Percentiles rank a stretch among this genome's conserved stretches.
Evolutionary conservation across 2,113 vertebrate genomes (phyloP).

Genomic region (Capreolus pygargus): DNA sequence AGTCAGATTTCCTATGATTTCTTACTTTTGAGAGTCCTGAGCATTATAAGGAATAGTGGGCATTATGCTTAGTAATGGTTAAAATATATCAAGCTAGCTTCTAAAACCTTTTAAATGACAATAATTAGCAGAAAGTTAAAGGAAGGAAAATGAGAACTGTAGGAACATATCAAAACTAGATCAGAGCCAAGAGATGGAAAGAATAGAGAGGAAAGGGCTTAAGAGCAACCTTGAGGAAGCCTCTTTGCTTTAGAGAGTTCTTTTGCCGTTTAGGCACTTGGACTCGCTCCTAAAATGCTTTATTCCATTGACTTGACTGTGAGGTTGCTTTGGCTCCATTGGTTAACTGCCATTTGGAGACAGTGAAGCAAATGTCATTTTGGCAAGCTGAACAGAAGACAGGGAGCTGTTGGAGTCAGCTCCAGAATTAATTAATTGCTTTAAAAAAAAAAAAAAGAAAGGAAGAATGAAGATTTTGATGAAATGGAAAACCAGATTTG

Average conservation of each 20-base stretch:
- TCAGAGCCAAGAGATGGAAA: background rate
- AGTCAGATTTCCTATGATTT: constrained; percentile 9
- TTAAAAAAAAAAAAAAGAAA: background rate
- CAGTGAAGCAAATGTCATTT: constrained; percentile 39
- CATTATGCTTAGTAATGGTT: constrained; percentile 12
- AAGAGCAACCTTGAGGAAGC: background rate
- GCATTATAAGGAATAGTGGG: background rate
- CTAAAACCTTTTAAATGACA: constrained; percentile 4
- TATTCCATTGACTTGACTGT: constrained; percentile 17
- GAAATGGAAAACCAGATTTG: constrained; percentile 35
- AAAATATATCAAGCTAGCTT: constrained; percentile 19
- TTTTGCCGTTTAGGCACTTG: constrained; percentile 24
- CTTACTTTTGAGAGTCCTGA: background rate
- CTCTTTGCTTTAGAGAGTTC: background rate
- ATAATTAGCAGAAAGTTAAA: constrained; percentile 39
- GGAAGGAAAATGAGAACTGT: background rate
- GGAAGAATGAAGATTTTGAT: background rate
- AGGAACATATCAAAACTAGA: background rate
- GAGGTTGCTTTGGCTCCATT: constrained; percentile 36
- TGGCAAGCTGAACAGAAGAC: constrained; percentile 5
- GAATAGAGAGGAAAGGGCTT: background rate
- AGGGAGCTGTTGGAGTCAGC: constrained; percentile 10
- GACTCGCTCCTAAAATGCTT: background rate
- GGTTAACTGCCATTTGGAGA: constrained; percentile 34
- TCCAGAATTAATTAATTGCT: constrained; percentile 30